phyloP scores from a whole-genome alignment of 2,888 invertebrate genomes.

The Troilus luridus region DNA sequence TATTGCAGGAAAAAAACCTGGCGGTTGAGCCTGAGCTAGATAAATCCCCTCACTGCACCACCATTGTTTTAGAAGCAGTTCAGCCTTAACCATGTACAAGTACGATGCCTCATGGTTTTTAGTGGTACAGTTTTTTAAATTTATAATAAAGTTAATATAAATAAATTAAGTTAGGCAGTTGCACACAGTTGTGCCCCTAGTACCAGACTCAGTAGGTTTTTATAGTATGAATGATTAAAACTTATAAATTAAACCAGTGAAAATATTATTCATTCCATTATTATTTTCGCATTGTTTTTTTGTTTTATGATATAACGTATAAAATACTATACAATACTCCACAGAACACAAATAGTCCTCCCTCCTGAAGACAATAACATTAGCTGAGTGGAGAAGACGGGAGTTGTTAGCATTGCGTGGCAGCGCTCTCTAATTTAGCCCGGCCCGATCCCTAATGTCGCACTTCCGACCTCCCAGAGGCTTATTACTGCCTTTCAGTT shows the following conservation, averaged over 20 bases:
- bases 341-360: background rate
- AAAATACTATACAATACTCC: background rate
- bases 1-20: no score
- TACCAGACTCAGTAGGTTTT: no score
- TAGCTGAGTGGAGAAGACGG: background rate
- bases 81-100: no score
- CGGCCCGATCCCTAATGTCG: constrained; percentile 18
- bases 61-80: no score
- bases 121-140: no score
- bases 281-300: background rate
- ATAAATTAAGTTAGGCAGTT: no score
- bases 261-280: background rate
- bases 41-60: no score
- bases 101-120: no score
- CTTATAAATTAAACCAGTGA: background rate
- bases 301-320: background rate
- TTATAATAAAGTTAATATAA: no score
- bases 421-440: constrained; percentile 34
- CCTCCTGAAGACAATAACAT: background rate
- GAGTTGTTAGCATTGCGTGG: constrained; percentile 25
- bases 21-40: no score
- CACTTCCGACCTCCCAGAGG: constrained; percentile 6
- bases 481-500: constrained; percentile 1
- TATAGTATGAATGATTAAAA: background rate
- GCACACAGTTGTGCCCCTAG: no score